Conservation (phyloP, 2,797 vertebrate species). For the Setipinna tenuifilis region DNA sequence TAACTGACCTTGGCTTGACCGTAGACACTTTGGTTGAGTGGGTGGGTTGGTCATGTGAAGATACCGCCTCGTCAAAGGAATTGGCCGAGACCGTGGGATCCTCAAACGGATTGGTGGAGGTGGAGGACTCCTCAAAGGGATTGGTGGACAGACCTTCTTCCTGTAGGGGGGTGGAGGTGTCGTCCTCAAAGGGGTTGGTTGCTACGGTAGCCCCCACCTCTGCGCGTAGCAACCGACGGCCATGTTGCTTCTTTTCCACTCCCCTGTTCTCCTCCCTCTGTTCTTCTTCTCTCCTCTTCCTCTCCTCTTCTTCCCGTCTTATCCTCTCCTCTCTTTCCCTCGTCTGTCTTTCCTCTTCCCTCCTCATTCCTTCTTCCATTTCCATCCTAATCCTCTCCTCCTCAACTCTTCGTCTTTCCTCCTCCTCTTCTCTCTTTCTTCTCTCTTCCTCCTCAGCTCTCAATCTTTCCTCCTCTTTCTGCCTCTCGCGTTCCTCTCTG, state of each 20-base stretch:
- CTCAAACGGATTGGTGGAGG: constrained; percentile 37
- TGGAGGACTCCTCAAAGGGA: constrained; percentile 50
- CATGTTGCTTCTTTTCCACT: constrained; percentile 59
- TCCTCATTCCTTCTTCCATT: constrained; percentile 36
- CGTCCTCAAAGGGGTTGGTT: constrained; percentile 31
- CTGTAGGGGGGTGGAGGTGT: constrained; percentile 56
- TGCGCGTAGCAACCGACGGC: background rate
- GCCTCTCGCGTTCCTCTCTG: background rate
- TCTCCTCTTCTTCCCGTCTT: constrained; percentile 49
- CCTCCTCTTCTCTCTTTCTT: background rate
- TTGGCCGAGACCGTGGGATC: background rate
- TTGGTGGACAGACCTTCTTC: constrained; percentile 55
- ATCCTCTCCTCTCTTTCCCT: constrained; percentile 49
- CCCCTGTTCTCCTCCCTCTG: constrained; percentile 66
- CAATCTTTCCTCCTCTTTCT: background rate
- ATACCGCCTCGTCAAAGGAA: constrained; percentile 25
- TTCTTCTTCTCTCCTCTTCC: constrained; percentile 55
- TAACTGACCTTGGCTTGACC: constrained; percentile 84
- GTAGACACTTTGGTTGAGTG: constrained; percentile 69
- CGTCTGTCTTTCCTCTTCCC: background rate
- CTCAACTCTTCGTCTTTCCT: constrained; percentile 28
- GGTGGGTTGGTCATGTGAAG: constrained; percentile 49
- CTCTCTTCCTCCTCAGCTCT: constrained; percentile 2
- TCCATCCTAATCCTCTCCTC: background rate
- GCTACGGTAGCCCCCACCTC: background rate